Conservation (phyloP, 2,797 vertebrate species). For the Gymnoscopelus microlampas region DNA sequence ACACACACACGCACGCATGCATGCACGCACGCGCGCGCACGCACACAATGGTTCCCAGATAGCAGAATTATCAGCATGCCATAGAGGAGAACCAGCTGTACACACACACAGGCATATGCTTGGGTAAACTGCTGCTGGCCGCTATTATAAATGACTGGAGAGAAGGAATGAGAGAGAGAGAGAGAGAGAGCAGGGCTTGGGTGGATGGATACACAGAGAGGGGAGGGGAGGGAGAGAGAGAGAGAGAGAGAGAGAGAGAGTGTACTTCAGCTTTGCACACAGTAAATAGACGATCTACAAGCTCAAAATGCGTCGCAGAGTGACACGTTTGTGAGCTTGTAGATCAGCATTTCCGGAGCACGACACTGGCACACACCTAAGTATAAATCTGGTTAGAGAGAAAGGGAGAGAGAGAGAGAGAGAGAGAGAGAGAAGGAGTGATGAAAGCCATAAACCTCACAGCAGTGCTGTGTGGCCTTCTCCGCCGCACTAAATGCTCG, state of each 20-base stretch:
- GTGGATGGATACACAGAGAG: slow-evolving; percentile 49
- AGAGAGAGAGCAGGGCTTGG: slow-evolving; percentile 22
- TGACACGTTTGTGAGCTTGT: too few relatives aligned
- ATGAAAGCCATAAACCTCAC: slow-evolving; percentile 59
- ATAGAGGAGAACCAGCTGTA: slow-evolving; percentile 61
- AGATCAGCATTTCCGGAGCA: too few relatives aligned
- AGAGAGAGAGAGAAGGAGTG: slow-evolving; percentile 52
- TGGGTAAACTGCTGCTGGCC: slow-evolving; percentile 50
- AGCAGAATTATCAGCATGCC: slow-evolving; percentile 55
- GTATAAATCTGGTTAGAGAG: not conserved
- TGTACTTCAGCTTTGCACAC: too few relatives aligned
- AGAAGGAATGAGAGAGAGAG: slow-evolving; percentile 21
- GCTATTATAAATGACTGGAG: slow-evolving; percentile 53
- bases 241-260: not conserved
- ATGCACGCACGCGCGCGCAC: not conserved
- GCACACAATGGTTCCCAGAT: slow-evolving; percentile 66
- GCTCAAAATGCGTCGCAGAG: too few relatives aligned
- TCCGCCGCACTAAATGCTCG: slow-evolving; percentile 65
- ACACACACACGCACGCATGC: not conserved
- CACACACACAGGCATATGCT: slow-evolving; percentile 60
- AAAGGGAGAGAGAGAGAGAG: slow-evolving; percentile 19
- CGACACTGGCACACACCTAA: too few relatives aligned
- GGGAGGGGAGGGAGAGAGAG: slow-evolving; percentile 32
- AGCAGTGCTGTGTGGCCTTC: slow-evolving; percentile 50
- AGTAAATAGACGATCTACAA: too few relatives aligned